These are phyloP conservation scores for Mythimna pallens DNA, from an alignment of 2,888 invertebrate genomes.

Conservation along the genomic window DNA sequence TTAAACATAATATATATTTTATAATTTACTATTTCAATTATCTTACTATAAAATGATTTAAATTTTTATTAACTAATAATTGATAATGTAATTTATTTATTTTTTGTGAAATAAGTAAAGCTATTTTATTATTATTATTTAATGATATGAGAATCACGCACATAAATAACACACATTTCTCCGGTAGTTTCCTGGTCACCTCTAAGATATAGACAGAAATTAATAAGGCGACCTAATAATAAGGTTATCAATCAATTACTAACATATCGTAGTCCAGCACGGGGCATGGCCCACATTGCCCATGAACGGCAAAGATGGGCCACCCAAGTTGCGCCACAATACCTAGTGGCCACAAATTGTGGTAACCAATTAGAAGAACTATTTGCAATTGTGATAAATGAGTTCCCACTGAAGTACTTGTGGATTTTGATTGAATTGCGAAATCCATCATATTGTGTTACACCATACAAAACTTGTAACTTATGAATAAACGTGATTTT, in stretches of 20 bases:
- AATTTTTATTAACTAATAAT: too few relatives aligned
- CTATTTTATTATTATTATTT: too few relatives aligned
- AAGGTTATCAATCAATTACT: constrained; percentile 47
- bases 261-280: background rate
- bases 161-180: constrained; percentile 18
- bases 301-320: background rate
- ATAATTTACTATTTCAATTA: too few relatives aligned
- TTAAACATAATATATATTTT: too few relatives aligned
- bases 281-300: background rate
- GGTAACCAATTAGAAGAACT: constrained; percentile 34
- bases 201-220: constrained; percentile 20
- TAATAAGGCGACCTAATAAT: constrained; percentile 13
- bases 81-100: too few relatives aligned
- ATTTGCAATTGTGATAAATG: constrained; percentile 41
- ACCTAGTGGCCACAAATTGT: constrained; percentile 20
- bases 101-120: too few relatives aligned
- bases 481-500: constrained; percentile 41
- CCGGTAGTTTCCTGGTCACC: constrained; percentile 19
- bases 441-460: constrained; percentile 45
- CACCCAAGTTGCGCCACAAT: constrained; percentile 24
- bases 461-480: constrained; percentile 35
- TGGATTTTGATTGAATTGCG: constrained; percentile 49
- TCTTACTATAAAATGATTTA: too few relatives aligned
- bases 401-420: constrained; percentile 34
- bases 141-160: constrained; percentile 7